A percentile compares a stretch with the other conserved stretches of the same genome.
Evolutionary conservation across 2,888 invertebrate genomes (phyloP).

Genomic region (Rhagophthalmus giganteus): DNA sequence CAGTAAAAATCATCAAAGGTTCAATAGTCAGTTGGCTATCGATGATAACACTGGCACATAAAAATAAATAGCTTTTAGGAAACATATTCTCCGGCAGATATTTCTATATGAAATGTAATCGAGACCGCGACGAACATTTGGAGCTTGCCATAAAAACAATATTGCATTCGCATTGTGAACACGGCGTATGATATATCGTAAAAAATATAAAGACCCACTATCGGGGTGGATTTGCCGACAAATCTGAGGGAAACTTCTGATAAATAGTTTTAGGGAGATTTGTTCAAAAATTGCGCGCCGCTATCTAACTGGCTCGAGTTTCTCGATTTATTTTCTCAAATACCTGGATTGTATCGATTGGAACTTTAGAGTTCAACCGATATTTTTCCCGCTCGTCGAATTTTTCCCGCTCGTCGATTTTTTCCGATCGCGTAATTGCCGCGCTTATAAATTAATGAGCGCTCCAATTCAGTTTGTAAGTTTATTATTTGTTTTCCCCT

Average conservation of each 20-base stretch:
- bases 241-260: conserved; percentile 36
- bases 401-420: no score
- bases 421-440: no score
- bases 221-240: conserved; percentile 40
- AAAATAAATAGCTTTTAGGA: conserved; percentile 56
- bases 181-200: conserved; percentile 53
- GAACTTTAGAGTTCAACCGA: no score
- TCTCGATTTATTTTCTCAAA: neutral
- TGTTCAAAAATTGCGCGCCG: conserved; percentile 40
- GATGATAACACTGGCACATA: conserved; percentile 56
- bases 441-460: no score
- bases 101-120: conserved; percentile 49
- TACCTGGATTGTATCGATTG: no score
- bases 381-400: no score
- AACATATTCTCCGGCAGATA: conserved; percentile 39
- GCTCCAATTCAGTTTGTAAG: no score
- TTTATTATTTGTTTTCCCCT: no score
- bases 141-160: conserved; percentile 53
- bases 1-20: conserved; percentile 48
- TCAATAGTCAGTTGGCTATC: conserved; percentile 49
- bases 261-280: conserved; percentile 45
- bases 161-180: conserved; percentile 55
- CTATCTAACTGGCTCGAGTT: neutral
- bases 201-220: conserved; percentile 51
- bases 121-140: conserved; percentile 45